A percentile compares a stretch with the other conserved stretches of the same genome.
Conservation (phyloP, 2,113 vertebrate species). For the Mus musculus region GRCm39 chr12:33297501-33298000, state of each 20-base stretch:
- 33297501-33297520: not conserved
- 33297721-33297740: not conserved
- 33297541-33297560: not conserved
- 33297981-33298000: constrained; percentile 30
- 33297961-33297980: not conserved
- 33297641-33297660: too few species aligned
- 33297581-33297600: not conserved
- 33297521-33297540: not conserved
- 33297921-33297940: not conserved
- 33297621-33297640: not conserved
- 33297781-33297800: not conserved
- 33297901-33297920: not conserved
- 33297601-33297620: not conserved
- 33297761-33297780: not conserved
- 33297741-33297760: not conserved
- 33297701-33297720: not conserved
- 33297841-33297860: constrained; percentile 62
- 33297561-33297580: not conserved
- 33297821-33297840: constrained; percentile 16
- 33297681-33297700: not conserved
- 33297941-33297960: constrained; percentile 36
- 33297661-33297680: not conserved
- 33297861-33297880: constrained; percentile 53
- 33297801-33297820: constrained; percentile 22
- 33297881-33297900: constrained; percentile 36